phyloP scores from a whole-genome alignment of 92 coral and sea anemone genomes.

The Palythoa grandiflora region DNA sequence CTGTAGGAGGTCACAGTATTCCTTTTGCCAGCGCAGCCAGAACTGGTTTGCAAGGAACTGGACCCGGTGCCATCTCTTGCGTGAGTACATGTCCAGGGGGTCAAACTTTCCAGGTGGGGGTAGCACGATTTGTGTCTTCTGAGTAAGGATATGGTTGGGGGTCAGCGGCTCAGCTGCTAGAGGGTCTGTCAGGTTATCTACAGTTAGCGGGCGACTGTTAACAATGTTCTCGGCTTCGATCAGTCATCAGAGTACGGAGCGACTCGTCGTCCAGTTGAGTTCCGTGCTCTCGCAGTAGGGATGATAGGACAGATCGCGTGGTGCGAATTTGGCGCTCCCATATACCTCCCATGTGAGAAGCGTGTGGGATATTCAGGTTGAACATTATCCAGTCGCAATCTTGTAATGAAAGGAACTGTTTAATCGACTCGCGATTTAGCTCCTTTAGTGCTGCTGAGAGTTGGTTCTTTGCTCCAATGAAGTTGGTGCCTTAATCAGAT shows the following conservation, averaged over 20 bases:
- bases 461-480: constrained; percentile 14
- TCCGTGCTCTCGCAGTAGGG: constrained; percentile 23
- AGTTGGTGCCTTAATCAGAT: constrained; percentile 22
- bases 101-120: constrained; percentile 19
- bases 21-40: constrained; percentile 11
- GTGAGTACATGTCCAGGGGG: constrained; percentile 17
- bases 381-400: constrained; percentile 10
- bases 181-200: constrained; percentile 38
- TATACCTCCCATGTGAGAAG: constrained; percentile 14
- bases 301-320: constrained; percentile 19
- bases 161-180: constrained; percentile 17
- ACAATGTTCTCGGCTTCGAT: constrained; percentile 58
- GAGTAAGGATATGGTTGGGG: constrained; percentile 25
- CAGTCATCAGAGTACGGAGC: constrained; percentile 15
- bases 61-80: constrained; percentile 18
- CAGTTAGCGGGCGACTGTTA: constrained; percentile 57
- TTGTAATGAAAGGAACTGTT: constrained; percentile 13
- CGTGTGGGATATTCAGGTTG: constrained; percentile 17
- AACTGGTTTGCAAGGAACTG: constrained; percentile 23
- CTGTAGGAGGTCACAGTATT: constrained; percentile 17
- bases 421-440: background rate
- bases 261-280: constrained; percentile 20
- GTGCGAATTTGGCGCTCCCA: constrained; percentile 24
- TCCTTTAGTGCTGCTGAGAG: constrained; percentile 2
- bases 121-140: constrained; percentile 21